These are phyloP conservation scores for Plusia festucae DNA, from an alignment of 2,888 invertebrate species.

Conservation along the genomic window DNA sequence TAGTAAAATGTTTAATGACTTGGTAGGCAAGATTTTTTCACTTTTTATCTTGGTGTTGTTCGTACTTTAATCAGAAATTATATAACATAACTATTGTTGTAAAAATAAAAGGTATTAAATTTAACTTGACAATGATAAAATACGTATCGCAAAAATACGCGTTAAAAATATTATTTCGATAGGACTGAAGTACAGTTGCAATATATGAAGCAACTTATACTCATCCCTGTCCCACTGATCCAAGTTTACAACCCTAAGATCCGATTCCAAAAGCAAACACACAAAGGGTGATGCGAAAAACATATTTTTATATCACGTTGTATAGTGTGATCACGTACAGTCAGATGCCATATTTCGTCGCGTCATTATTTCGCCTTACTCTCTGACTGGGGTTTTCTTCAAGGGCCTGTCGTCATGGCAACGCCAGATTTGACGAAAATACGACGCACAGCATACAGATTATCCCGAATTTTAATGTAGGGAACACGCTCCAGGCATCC, in stretches of 20 bases:
- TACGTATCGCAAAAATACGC: too few relatives aligned
- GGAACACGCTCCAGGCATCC: conserved; percentile 73
- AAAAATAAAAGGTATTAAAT: not conserved
- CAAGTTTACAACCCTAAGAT: conserved; percentile 45
- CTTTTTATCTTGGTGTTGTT: too few relatives aligned
- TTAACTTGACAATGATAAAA: not conserved
- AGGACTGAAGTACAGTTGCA: not conserved
- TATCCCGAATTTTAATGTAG: conserved; percentile 68
- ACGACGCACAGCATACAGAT: conserved; percentile 76
- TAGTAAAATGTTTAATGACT: too few relatives aligned
- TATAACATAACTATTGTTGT: not conserved
- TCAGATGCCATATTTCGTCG: conserved; percentile 76
- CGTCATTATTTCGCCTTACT: conserved; percentile 83
- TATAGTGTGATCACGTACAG: conserved; percentile 59
- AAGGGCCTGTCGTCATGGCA: conserved; percentile 78
- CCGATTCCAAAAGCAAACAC: conserved; percentile 56
- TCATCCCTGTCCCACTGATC: conserved; percentile 31
- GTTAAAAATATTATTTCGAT: too few relatives aligned
- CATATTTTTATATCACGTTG: conserved; percentile 41
- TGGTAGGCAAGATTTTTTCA: too few relatives aligned
- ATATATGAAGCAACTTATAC: conserved; percentile 21
- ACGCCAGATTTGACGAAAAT: conserved; percentile 82
- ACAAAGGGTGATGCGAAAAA: conserved; percentile 45
- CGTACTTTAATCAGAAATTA: too few relatives aligned
- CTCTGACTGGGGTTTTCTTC: conserved; percentile 75